Percentiles rank a stretch among this genome's conserved stretches.
These are phyloP conservation scores for Trochalopteron elliotii DNA, from an alignment of 2,113 vertebrate genomes.

Conservation along the genomic window DNA sequence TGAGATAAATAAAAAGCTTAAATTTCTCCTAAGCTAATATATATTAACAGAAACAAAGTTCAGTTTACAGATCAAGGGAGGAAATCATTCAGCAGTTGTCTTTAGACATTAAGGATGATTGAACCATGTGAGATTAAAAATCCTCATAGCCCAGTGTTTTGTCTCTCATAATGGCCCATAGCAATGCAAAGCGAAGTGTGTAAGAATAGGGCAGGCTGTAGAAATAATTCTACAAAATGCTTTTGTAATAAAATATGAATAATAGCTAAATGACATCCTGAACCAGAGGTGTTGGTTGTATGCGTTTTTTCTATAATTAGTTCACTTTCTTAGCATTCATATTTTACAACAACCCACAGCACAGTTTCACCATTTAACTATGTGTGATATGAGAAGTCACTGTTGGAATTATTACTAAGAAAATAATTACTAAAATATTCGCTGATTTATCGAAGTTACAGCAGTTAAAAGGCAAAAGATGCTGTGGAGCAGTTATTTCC, in stretches of 20 bases:
- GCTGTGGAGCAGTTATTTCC: neutral
- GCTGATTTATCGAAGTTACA: neutral
- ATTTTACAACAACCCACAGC: neutral
- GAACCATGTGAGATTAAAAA: neutral
- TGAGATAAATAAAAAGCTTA: constrained; percentile 31
- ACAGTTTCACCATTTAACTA: constrained; percentile 8
- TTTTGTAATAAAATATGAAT: neutral
- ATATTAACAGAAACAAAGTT: neutral
- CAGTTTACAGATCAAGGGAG: neutral
- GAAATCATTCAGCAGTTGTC: constrained; percentile 22
- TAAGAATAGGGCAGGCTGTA: neutral
- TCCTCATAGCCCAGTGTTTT: neutral
- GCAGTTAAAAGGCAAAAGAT: neutral
- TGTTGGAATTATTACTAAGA: constrained; percentile 24
- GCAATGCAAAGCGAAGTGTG: neutral
- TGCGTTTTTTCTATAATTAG: neutral
- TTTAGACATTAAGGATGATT: neutral
- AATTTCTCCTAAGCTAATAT: constrained; percentile 2
- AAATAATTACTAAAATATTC: constrained; percentile 21
- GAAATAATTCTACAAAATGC: neutral
- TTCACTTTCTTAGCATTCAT: neutral
- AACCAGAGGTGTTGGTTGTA: neutral
- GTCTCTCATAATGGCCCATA: neutral
- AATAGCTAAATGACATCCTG: constrained; percentile 9
- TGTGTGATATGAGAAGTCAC: constrained; percentile 19